These are phyloP conservation scores for Lysandra bellargus DNA, from an alignment of 2,888 invertebrate species.

Conservation along the genomic window DNA sequence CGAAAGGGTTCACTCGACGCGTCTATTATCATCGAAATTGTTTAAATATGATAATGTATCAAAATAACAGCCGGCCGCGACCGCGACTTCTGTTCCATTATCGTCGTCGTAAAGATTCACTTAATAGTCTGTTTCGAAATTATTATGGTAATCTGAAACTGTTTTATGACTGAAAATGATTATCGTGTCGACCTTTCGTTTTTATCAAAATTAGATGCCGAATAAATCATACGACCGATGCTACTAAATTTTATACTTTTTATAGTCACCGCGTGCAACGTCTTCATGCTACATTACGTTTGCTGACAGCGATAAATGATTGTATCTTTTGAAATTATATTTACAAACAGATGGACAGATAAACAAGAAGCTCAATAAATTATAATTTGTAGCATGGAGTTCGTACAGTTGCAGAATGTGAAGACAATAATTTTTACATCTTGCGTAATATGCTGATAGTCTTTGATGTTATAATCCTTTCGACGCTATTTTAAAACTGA, in stretches of 20 bases:
- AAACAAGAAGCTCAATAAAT: background rate
- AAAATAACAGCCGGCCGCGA: slow-evolving; percentile 76
- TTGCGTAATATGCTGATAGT: background rate
- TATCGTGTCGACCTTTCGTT: slow-evolving; percentile 56
- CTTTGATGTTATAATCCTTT: background rate
- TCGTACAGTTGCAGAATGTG: background rate
- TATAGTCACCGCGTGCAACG: slow-evolving; percentile 42
- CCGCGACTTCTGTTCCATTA: slow-evolving; percentile 77
- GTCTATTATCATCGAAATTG: slow-evolving; percentile 81
- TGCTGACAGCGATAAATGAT: slow-evolving; percentile 13
- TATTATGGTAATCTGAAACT: slow-evolving; percentile 73
- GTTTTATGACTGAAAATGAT: slow-evolving; percentile 65
- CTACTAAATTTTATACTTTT: slow-evolving; percentile 31
- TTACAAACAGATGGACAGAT: slow-evolving; percentile 1
- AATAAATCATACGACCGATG: slow-evolving; percentile 28
- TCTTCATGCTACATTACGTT: slow-evolving; percentile 15
- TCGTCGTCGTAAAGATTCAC: slow-evolving; percentile 80
- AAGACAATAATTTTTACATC: slow-evolving; percentile 48
- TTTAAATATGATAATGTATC: slow-evolving; percentile 81
- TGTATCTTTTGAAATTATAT: slow-evolving; percentile 13
- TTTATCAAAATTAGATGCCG: slow-evolving; percentile 42
- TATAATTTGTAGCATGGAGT: slow-evolving; percentile 42
- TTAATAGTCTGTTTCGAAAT: slow-evolving; percentile 78
- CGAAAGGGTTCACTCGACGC: slow-evolving; percentile 79
- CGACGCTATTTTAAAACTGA: background rate